These are phyloP conservation scores for Pararge aegeria DNA, from an alignment of 1,140 invertebrate species.

Conservation along the genomic window DNA sequence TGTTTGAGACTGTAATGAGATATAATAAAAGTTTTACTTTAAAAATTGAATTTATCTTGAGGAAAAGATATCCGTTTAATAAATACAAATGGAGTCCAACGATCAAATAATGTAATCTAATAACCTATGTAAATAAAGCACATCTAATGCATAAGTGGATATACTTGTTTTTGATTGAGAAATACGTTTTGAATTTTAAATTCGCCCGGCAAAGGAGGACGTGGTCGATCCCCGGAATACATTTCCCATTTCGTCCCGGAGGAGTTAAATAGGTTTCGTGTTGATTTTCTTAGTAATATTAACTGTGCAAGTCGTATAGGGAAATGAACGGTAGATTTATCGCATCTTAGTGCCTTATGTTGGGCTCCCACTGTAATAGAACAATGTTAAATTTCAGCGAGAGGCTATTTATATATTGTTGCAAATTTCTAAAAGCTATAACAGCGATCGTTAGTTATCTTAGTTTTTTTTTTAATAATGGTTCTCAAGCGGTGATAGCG, in stretches of 20 bases:
- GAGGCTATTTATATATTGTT: no score
- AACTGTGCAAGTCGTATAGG: background rate
- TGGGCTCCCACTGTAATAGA: no score
- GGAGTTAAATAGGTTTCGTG: background rate
- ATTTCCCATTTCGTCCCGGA: background rate
- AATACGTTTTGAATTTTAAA: constrained; percentile 9
- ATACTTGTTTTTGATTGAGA: background rate
- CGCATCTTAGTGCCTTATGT: background rate
- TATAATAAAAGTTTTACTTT: no score
- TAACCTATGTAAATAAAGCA: background rate
- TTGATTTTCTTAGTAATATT: background rate
- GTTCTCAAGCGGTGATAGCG: no score
- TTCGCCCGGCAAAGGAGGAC: background rate
- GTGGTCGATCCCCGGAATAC: background rate
- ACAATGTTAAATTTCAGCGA: no score
- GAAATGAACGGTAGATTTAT: background rate
- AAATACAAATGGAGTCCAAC: no score
- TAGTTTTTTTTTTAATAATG: no score
- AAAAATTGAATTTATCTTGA: no score
- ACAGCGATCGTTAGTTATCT: no score
- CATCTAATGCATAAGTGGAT: background rate
- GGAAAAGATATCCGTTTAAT: no score
- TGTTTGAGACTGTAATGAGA: no score
- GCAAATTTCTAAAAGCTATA: no score
- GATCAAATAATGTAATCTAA: background rate